Percentiles rank a stretch among this genome's conserved stretches.
phyloP scores from a whole-genome alignment of 2,797 vertebrate genomes.

The Thamnophis elegans region DNA sequence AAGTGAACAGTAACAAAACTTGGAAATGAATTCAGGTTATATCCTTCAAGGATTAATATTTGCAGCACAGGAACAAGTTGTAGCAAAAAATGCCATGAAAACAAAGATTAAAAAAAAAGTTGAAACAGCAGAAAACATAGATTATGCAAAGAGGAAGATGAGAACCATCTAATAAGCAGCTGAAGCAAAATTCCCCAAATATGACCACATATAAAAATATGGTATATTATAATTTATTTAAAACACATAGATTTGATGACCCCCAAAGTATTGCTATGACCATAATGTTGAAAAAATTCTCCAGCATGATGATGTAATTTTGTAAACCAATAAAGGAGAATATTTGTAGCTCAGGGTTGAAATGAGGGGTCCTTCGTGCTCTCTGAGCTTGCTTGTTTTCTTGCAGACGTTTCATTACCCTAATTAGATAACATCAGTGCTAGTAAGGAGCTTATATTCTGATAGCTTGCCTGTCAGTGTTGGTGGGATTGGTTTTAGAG shows the following conservation, averaged over 20 bases:
- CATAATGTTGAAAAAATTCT: neutral
- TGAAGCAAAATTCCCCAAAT: neutral
- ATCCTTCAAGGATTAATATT: neutral
- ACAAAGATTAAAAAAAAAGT: neutral
- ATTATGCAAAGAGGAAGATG: neutral
- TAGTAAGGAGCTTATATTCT: too few relatives aligned
- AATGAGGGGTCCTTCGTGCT: too few relatives aligned
- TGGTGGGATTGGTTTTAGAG: too few relatives aligned
- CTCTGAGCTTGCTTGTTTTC: too few relatives aligned
- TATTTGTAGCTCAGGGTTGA: too few relatives aligned
- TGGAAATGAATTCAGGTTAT: neutral
- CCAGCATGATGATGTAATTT: neutral
- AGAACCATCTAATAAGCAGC: neutral
- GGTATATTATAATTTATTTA: neutral
- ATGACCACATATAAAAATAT: neutral
- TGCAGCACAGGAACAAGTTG: neutral
- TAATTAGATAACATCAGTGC: too few relatives aligned
- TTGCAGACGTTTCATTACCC: too few relatives aligned
- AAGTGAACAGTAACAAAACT: neutral
- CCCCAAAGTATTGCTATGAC: neutral
- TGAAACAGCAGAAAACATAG: neutral
- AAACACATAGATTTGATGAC: neutral
- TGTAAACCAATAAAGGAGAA: too few relatives aligned
- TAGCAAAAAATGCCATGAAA: neutral
- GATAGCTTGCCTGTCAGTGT: too few relatives aligned